Percentiles rank a stretch among this genome's conserved stretches.
Evolutionary conservation across 2,113 vertebrate species (phyloP).

Genomic region (Ptilorrhoa leucosticta): DNA sequence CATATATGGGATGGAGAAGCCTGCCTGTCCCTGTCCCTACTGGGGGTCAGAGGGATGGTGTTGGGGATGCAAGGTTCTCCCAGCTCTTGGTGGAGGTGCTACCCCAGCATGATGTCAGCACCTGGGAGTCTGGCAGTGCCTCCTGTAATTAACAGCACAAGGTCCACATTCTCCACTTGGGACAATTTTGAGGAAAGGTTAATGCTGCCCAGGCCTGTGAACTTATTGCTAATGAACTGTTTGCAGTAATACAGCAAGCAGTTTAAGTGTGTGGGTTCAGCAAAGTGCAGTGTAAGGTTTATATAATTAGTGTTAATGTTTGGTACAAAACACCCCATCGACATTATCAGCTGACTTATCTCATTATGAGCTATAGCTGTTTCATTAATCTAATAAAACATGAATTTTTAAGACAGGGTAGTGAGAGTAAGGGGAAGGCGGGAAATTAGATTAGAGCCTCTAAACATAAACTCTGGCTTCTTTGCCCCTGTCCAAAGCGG

Average conservation of each 20-base stretch:
- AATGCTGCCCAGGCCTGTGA: neutral
- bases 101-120: neutral
- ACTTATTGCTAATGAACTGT: neutral
- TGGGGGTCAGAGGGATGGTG: neutral
- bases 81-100: neutral
- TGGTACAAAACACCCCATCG: neutral
- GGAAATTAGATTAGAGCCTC: constrained; percentile 45
- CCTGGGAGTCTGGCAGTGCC: neutral
- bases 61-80: neutral
- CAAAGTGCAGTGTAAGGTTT: neutral
- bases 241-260: neutral
- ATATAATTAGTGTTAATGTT: constrained; percentile 18
- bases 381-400: constrained; percentile 18
- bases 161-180: neutral
- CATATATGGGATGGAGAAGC: neutral
- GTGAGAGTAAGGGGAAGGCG: neutral
- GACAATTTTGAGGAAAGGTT: constrained; percentile 32
- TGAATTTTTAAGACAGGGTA: constrained; percentile 21
- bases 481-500: neutral
- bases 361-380: neutral
- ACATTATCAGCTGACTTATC: neutral
- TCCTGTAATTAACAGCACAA: constrained; percentile 26
- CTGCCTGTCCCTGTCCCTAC: neutral
- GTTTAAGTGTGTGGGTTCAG: neutral
- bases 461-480: constrained; percentile 7